Percentiles rank a stretch among this genome's conserved stretches.
These are phyloP conservation scores for Catalaphyllia jardinei DNA, from an alignment of 64 coral and sea anemone species.

Conservation along the genomic window DNA sequence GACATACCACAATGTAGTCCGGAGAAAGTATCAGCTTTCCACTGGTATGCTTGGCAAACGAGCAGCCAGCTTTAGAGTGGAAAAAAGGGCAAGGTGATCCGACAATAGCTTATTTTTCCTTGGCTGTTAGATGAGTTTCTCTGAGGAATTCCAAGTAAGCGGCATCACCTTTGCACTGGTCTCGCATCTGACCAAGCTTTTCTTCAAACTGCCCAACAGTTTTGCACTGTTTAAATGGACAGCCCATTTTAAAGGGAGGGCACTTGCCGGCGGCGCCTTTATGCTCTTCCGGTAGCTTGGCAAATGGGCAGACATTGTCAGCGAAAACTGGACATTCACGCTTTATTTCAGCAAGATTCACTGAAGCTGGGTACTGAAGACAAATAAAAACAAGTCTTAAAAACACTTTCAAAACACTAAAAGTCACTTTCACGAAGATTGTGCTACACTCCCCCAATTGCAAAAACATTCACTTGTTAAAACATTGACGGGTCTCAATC, in stretches of 20 bases:
- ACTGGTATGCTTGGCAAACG: background rate
- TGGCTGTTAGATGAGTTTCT: too few relatives aligned
- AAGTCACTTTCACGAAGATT: too few relatives aligned
- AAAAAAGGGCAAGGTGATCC: background rate
- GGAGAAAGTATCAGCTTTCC: background rate
- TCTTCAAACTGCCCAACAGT: constrained; percentile 13
- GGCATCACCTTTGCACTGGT: constrained; percentile 11
- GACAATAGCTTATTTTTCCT: background rate
- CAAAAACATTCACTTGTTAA: too few relatives aligned
- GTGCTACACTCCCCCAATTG: too few relatives aligned
- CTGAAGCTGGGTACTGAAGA: background rate
- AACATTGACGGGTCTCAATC: too few relatives aligned
- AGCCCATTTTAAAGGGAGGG: constrained; percentile 9
- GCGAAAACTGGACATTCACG: constrained; percentile 6
- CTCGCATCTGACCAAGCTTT: constrained; percentile 25
- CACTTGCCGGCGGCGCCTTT: constrained; percentile 6
- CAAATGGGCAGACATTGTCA: background rate
- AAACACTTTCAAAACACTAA: too few relatives aligned
- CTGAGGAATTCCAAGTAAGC: background rate
- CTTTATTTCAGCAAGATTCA: background rate
- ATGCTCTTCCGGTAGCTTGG: background rate
- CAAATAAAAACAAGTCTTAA: too few relatives aligned
- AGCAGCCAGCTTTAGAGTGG: constrained; percentile 3
- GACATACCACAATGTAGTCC: background rate
- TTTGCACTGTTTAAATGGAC: constrained; percentile 21